These are phyloP conservation scores for Uria lomvia DNA, from an alignment of 2,113 vertebrate genomes.

Conservation along the genomic window DNA sequence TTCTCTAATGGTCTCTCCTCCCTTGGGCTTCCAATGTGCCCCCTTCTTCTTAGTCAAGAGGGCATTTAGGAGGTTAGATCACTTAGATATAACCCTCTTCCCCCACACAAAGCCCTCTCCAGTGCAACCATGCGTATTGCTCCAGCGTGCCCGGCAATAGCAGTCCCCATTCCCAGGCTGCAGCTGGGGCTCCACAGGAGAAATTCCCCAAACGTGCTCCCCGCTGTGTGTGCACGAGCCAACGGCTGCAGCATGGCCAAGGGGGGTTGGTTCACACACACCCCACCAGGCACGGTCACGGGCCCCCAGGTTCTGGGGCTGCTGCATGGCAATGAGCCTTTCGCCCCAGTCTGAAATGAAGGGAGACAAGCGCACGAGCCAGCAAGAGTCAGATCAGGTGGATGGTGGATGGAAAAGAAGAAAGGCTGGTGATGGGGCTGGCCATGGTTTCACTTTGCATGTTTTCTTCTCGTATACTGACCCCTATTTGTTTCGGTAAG, in stretches of 20 bases:
- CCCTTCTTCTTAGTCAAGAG: not conserved
- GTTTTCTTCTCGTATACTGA: not conserved
- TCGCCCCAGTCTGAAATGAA: fast-evolving
- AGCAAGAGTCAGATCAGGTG: not conserved
- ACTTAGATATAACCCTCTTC: not conserved
- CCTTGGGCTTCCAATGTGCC: not conserved
- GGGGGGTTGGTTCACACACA: not conserved
- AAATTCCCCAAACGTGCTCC: not conserved
- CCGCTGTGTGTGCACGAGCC: fast-evolving
- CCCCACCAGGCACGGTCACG: fast-evolving
- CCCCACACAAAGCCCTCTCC: not conserved
- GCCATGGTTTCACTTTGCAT: fast-evolving
- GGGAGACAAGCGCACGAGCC: not conserved
- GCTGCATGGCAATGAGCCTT: fast-evolving
- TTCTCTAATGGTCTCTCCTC: not conserved
- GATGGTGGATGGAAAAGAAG: not conserved
- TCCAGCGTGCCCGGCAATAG: not conserved
- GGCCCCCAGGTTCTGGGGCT: not conserved
- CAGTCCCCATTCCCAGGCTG: not conserved
- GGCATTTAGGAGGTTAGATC: not conserved
- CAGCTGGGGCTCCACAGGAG: not conserved
- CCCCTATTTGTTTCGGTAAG: not conserved
- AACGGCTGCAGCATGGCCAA: fast-evolving
- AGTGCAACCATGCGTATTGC: fast-evolving
- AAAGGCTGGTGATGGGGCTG: not conserved